Conservation (phyloP, 2,113 vertebrate species). For the Lepisosteus oculatus region DNA sequence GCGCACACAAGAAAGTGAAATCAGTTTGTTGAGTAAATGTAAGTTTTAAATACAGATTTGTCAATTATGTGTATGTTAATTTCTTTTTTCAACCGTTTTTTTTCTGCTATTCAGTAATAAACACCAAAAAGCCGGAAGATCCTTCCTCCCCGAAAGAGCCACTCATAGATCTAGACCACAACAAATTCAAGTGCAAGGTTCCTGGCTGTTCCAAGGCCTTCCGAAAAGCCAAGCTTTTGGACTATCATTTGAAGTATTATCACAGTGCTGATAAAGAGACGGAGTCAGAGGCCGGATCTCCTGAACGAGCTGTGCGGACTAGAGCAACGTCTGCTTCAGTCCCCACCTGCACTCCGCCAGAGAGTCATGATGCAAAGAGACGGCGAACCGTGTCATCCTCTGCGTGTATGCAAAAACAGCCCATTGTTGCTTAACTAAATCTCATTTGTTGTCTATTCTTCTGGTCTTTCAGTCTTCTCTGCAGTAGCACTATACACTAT, state of each 20-base stretch:
- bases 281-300: conserved; percentile 32
- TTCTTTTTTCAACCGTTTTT: background rate
- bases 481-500: too few species aligned
- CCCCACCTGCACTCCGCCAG: conserved; percentile 33
- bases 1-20: too few species aligned
- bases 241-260: conserved; percentile 54
- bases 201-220: conserved; percentile 38
- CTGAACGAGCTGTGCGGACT: conserved; percentile 34
- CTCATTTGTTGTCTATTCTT: too few species aligned
- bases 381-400: conserved; percentile 42
- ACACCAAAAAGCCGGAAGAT: conserved; percentile 23
- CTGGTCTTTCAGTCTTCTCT: too few species aligned
- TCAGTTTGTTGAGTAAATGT: too few species aligned
- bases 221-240: conserved; percentile 37
- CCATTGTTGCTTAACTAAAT: too few species aligned
- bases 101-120: conserved; percentile 31
- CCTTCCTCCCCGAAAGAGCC: conserved; percentile 35
- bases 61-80: background rate
- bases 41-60: too few species aligned
- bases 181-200: conserved; percentile 43
- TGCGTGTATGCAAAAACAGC: conserved; percentile 34
- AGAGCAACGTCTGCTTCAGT: conserved; percentile 41
- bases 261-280: conserved; percentile 43
- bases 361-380: conserved; percentile 34
- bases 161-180: conserved; percentile 32